Evolutionary conservation across 2,888 invertebrate species (phyloP), one percentile per base, ranked within the genome.

Genomic region (Metalampra italica): DNA sequence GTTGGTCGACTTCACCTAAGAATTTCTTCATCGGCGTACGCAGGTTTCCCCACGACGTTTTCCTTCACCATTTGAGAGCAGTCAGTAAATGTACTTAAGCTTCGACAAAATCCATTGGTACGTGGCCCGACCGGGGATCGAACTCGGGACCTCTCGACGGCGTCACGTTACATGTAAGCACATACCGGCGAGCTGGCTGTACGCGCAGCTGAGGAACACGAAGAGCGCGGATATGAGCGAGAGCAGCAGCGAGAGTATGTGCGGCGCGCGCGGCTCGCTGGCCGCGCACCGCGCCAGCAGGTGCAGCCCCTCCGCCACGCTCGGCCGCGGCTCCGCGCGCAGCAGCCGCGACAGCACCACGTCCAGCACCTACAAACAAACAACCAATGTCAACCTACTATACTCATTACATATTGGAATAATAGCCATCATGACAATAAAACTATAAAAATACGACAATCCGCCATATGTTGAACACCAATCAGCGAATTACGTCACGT

Each of bases 211-310:
- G 15, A 98, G 91, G 85, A 97, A 97, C 29, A 97, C 95, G 76
- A 97, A 97, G 1, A 98, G 90, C 0, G 97, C 96, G 1, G 97
- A 98, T 58, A 98, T 94, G 81, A 97, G 96, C 0, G 97, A 97
- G n/a, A 98, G 86, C 49, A 97, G 81, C 45, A 95, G 92, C 0
- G 97, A 97, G 22, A 96, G 86, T 46, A 97, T 91, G 54, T 96
- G 88, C 1, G 97, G 95, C 82, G 97, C 95, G 48, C 90, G 91
- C 0, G 96, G 95, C 50, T 94, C 91, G 68, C 94, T 92, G 30
- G 91, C 90, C 48, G 97, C 90, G 71, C 96, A 96, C 60, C 94
- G 90, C 76, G 95, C 94, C 50, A 98, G 86, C 46, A 98, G 87
- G 52, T 92, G 91, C 50, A 97, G 83, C 0, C 97, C 97, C 29